Conservation (phyloP, 2,113 vertebrate genomes). For the Alectura lathami region DNA sequence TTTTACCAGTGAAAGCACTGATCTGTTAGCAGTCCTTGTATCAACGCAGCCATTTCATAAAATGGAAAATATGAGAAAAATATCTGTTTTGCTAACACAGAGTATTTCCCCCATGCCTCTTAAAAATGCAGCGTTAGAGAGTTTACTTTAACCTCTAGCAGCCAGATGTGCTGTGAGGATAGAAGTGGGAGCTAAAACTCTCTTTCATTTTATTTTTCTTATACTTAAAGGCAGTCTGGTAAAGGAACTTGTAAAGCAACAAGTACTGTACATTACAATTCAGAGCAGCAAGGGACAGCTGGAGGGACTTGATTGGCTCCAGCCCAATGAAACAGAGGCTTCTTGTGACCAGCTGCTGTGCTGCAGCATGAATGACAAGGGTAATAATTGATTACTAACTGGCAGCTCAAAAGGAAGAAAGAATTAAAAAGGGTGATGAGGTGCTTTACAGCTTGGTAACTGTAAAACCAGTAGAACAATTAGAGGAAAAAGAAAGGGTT, state of each 20-base stretch:
- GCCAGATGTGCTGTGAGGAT: conserved; percentile 72
- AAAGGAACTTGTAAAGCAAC: conserved; percentile 79
- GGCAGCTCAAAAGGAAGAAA: conserved; percentile 81
- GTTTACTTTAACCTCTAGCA: conserved; percentile 11
- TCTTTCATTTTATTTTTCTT: background rate
- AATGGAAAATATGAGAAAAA: conserved; percentile 74
- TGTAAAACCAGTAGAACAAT: conserved; percentile 69
- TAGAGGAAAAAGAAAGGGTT: conserved; percentile 49
- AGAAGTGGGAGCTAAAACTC: conserved; percentile 78
- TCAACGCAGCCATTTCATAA: conserved; percentile 78
- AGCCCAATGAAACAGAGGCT: conserved; percentile 82
- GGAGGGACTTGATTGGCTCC: conserved; percentile 84
- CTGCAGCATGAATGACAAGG: conserved; percentile 86
- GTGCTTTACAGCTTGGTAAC: conserved; percentile 73
- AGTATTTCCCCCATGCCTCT: background rate
- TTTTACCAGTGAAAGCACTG: conserved; percentile 87
- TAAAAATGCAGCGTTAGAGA: conserved; percentile 25
- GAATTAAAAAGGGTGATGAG: conserved; percentile 71
- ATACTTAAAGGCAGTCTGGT: conserved; percentile 3
- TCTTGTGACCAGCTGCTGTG: conserved; percentile 87
- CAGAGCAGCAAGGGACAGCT: conserved; percentile 84
- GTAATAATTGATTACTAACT: conserved; percentile 88
- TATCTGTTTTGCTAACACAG: background rate
- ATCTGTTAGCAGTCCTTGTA: conserved; percentile 86
- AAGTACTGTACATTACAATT: conserved; percentile 77